These are phyloP conservation scores for Ichneumoninae sp. DNA, from an alignment of 2,888 invertebrate genomes.

Conservation along the genomic window DNA sequence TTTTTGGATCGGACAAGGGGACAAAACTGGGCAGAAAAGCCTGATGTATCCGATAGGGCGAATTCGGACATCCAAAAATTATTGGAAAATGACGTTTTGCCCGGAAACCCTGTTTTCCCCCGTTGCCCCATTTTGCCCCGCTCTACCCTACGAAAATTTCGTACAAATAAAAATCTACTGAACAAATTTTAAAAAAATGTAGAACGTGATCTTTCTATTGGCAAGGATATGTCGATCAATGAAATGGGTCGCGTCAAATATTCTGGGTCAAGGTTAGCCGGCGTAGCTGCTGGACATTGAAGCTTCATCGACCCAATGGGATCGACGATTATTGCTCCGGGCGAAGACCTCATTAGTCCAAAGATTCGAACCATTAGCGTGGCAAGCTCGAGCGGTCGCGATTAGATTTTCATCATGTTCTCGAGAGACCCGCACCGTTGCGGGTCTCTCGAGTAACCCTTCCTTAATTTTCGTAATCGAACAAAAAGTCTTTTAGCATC, in stretches of 20 bases:
- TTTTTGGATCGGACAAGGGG: too few species aligned
- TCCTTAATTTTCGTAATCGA: conserved; percentile 1
- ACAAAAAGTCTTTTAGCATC: conserved; percentile 49
- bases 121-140: too few species aligned
- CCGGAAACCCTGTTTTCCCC: too few species aligned
- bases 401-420: neutral
- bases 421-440: neutral
- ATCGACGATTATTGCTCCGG: conserved; percentile 11
- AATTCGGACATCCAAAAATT: too few species aligned
- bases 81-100: too few species aligned
- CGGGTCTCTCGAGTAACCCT: too few species aligned
- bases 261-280: conserved; percentile 66
- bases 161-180: neutral
- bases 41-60: too few species aligned
- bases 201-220: conserved; percentile 5
- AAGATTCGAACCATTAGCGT: neutral
- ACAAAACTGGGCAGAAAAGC: too few species aligned
- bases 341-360: conserved; percentile 22
- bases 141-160: conserved; percentile 12
- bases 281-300: conserved; percentile 25
- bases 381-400: neutral
- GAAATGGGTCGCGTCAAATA: conserved; percentile 53
- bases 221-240: conserved; percentile 18
- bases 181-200: neutral
- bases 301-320: conserved; percentile 23